Percentiles rank a stretch among this genome's conserved stretches.
phyloP scores from a whole-genome alignment of 2,888 invertebrate genomes.

The Gandaritis pyraliata region DNA sequence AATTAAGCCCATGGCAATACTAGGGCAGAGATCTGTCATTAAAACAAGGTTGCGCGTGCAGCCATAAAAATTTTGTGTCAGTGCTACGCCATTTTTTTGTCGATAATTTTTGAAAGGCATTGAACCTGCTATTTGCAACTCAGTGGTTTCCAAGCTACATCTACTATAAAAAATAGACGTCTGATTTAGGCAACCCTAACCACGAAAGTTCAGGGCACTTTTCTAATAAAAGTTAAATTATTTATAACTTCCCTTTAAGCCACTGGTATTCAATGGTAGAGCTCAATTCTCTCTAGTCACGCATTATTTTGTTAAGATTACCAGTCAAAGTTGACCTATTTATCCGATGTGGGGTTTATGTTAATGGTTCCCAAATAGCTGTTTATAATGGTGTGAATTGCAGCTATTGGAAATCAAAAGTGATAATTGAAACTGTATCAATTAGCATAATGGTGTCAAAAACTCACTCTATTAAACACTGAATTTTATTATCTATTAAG shows the following conservation, averaged over 20 bases:
- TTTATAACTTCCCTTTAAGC: conserved; percentile 33
- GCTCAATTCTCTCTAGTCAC: conserved; percentile 19
- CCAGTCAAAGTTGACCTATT: conserved; percentile 22
- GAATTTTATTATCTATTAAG: too few species aligned
- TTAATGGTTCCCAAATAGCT: conserved; percentile 28
- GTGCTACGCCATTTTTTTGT: too few species aligned
- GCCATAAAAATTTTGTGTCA: too few species aligned
- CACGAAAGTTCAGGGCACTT: conserved; percentile 23
- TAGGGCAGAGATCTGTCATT: too few species aligned
- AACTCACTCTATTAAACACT: neutral
- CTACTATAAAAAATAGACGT: neutral
- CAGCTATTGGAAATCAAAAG: conserved; percentile 13
- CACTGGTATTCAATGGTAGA: conserved; percentile 31
- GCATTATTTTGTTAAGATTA: neutral
- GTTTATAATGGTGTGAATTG: conserved; percentile 26
- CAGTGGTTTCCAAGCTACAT: too few species aligned
- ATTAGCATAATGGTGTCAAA: conserved; percentile 16
- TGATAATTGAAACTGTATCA: conserved; percentile 11
- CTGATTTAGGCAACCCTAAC: conserved; percentile 8
- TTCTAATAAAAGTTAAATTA: conserved; percentile 41
- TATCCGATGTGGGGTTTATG: conserved; percentile 17
- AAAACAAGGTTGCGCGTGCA: too few species aligned
- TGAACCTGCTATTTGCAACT: too few species aligned
- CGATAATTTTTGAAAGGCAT: too few species aligned
- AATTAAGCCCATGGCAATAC: too few species aligned